Evolutionary conservation across 2,888 invertebrate genomes (phyloP).

Genomic region (Drosophila lacicola): DNA sequence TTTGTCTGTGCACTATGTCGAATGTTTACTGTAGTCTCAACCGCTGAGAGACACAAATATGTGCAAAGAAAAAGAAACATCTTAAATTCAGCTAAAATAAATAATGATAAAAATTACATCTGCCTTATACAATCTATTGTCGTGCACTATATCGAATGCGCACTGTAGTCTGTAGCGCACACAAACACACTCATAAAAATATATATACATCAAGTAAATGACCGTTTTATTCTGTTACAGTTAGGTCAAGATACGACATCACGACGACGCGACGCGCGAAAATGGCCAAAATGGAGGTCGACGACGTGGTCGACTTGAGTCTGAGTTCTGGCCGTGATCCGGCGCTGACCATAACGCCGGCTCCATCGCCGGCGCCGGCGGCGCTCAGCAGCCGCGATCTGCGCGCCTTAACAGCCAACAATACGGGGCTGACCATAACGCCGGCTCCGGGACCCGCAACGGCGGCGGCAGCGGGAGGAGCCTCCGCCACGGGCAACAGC

Average conservation of each 20-base stretch:
- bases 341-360: conserved; percentile 84
- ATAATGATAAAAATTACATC: no score
- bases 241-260: conserved; percentile 72
- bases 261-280: conserved; percentile 83
- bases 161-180: no score
- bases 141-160: no score
- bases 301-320: conserved; percentile 96
- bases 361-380: conserved; percentile 72
- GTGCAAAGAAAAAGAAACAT: no score
- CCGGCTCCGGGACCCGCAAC: conserved; percentile 87
- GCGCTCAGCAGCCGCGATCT: conserved; percentile 86
- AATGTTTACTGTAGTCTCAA: no score
- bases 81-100: no score
- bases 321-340: conserved; percentile 86
- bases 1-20: no score
- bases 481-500: conserved; percentile 14
- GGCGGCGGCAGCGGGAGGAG: conserved; percentile 6
- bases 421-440: conserved; percentile 88
- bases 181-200: no score
- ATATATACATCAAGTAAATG: no score
- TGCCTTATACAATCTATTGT: no score
- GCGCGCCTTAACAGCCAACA: conserved; percentile 87
- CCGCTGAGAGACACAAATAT: no score
- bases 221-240: conserved; percentile 60
- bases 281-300: conserved; percentile 93